Percentiles rank a stretch among this genome's conserved stretches.
Evolutionary conservation across 2,888 invertebrate species (phyloP).

Genomic region (Atethmia centrago): DNA sequence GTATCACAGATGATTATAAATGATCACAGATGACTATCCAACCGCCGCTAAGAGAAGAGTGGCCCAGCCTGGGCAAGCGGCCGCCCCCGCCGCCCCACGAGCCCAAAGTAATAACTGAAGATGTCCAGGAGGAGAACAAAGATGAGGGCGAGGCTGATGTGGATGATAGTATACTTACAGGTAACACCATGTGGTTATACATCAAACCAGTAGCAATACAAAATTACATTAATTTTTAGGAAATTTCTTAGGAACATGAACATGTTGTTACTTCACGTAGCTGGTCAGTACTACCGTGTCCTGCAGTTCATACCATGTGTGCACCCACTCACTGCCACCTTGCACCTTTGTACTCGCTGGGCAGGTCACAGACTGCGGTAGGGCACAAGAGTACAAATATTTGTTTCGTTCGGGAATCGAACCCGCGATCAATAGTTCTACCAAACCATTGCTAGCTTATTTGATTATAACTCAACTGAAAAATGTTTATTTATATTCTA

Average conservation of each 20-base stretch:
- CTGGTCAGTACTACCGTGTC: neutral
- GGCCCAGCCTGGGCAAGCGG: constrained; percentile 79
- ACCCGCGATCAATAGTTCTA: neutral
- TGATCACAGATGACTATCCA: constrained; percentile 73
- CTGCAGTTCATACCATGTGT: neutral
- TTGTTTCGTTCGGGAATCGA: neutral
- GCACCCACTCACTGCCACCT: neutral
- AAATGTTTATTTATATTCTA: constrained; percentile 54
- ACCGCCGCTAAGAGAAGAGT: constrained; percentile 76
- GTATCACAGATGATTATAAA: neutral
- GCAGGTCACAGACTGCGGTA: no score
- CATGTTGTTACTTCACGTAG: no score
- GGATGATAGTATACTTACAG: constrained; percentile 66
- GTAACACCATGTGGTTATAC: no score
- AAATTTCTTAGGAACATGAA: neutral
- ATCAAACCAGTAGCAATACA: neutral
- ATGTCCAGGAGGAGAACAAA: neutral
- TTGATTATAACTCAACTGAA: neutral
- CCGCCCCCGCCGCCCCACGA: constrained; percentile 64
- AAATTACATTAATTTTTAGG: neutral
- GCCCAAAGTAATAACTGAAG: constrained; percentile 71
- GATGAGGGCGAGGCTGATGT: constrained; percentile 30
- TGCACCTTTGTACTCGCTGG: no score
- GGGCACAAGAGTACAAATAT: neutral
- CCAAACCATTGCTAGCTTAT: neutral